A percentile compares a stretch with the other conserved stretches of the same genome.
Evolutionary conservation across 2,113 vertebrate genomes (phyloP).

Genomic region (Tenrec ecaudatus): DNA sequence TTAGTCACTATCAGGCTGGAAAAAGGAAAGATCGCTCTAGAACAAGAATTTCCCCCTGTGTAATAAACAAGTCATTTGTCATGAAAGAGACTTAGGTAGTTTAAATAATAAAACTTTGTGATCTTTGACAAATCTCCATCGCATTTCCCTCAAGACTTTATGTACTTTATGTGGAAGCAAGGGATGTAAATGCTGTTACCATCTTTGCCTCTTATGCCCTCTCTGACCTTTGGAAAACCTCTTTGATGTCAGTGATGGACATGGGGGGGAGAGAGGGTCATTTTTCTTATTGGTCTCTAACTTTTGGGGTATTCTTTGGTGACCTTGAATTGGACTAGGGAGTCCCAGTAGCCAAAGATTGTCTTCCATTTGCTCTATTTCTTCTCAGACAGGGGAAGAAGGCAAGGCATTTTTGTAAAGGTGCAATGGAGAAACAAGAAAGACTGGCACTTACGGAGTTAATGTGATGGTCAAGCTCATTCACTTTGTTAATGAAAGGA

Average conservation of each 20-base stretch:
- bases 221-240: neutral
- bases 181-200: neutral
- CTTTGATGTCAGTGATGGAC: neutral
- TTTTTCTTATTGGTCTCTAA: neutral
- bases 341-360: neutral
- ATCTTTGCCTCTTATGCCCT: constrained; percentile 4
- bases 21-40: constrained; percentile 43
- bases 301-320: neutral
- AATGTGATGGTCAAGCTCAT: neutral
- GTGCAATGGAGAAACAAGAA: neutral
- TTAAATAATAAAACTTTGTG: constrained; percentile 60
- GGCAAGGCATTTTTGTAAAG: neutral
- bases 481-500: neutral
- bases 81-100: neutral
- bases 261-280: too few relatives aligned
- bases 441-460: neutral
- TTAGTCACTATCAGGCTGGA: constrained; percentile 52
- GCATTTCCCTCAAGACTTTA: neutral
- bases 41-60: neutral
- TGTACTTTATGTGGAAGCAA: constrained; percentile 14
- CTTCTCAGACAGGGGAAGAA: neutral
- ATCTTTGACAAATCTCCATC: constrained; percentile 40
- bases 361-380: neutral
- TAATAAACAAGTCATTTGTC: constrained; percentile 37
- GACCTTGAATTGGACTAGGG: neutral